Conservation (phyloP, 2,888 invertebrate genomes). For the Gasteruption jaculator region DNA sequence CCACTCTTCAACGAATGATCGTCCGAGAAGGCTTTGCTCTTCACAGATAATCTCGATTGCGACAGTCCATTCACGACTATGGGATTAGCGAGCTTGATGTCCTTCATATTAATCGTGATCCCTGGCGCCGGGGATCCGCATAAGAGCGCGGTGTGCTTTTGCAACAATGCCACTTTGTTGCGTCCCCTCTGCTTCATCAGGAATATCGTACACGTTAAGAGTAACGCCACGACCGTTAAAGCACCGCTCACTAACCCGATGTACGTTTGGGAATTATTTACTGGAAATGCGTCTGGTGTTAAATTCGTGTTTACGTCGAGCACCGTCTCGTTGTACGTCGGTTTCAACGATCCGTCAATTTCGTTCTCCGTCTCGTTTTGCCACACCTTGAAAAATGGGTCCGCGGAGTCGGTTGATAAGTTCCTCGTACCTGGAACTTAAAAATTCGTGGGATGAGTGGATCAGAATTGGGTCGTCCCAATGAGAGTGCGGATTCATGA, state of each 20-base stretch:
- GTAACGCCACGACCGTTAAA: slow-evolving; percentile 62
- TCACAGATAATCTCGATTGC: slow-evolving; percentile 53
- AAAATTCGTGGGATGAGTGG: too few species aligned
- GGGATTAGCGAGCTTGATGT: slow-evolving; percentile 57
- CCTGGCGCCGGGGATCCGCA: slow-evolving; percentile 57
- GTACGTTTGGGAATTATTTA: slow-evolving; percentile 56
- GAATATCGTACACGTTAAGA: slow-evolving; percentile 62
- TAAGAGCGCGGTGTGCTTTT: slow-evolving; percentile 60
- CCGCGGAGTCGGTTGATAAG: slow-evolving; percentile 20
- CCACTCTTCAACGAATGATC: slow-evolving; percentile 22
- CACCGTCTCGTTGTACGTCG: slow-evolving; percentile 24
- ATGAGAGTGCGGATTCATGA: too few species aligned
- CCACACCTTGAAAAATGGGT: slow-evolving; percentile 19
- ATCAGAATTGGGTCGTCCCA: too few species aligned
- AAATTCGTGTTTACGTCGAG: slow-evolving; percentile 35
- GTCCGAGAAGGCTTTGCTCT: slow-evolving; percentile 42
- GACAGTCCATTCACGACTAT: slow-evolving; percentile 57
- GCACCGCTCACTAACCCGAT: slow-evolving; percentile 61
- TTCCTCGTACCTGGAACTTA: slow-evolving; percentile 27
- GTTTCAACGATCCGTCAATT: slow-evolving; percentile 11
- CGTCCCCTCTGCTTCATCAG: slow-evolving; percentile 65
- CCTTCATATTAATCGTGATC: slow-evolving; percentile 60
- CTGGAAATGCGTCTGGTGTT: slow-evolving; percentile 58
- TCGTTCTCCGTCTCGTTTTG: slow-evolving; percentile 23
- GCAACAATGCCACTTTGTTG: slow-evolving; percentile 61